These are phyloP conservation scores for Drosophila ezoana DNA, from an alignment of 2,888 invertebrate genomes.

Conservation along the genomic window DNA sequence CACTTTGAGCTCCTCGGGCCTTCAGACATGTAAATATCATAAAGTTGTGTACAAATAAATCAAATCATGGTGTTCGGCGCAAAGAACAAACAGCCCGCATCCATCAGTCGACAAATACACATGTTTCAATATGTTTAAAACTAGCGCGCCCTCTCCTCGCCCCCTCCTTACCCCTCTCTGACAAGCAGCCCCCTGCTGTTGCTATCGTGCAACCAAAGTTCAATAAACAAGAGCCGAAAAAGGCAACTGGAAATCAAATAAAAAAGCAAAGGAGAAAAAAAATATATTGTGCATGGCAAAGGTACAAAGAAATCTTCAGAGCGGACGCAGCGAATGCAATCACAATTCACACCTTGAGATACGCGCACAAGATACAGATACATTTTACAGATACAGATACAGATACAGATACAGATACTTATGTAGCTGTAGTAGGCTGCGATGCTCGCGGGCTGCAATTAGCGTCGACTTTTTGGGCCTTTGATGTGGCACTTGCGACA, in stretches of 20 bases:
- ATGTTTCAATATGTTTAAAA: constrained; percentile 64
- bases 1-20: constrained; percentile 11
- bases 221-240: constrained; percentile 65
- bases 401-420: constrained; percentile 5
- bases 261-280: constrained; percentile 18
- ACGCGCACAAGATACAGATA: constrained; percentile 20
- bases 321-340: constrained; percentile 63
- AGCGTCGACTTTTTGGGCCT: constrained; percentile 58
- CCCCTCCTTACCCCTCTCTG: background rate
- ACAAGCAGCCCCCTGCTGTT: constrained; percentile 37
- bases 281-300: constrained; percentile 53
- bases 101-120: constrained; percentile 63
- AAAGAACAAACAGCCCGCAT: constrained; percentile 73
- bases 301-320: constrained; percentile 29
- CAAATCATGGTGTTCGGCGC: constrained; percentile 55
- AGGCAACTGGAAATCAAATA: constrained; percentile 53
- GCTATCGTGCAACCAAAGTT: constrained; percentile 56
- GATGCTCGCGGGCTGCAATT: constrained; percentile 52
- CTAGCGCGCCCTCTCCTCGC: constrained; percentile 22
- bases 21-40: constrained; percentile 71
- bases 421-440: constrained; percentile 6
- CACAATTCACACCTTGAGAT: constrained; percentile 67
- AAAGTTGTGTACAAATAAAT: constrained; percentile 76
- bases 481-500: constrained; percentile 67
- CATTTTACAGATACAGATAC: constrained; percentile 16